Evolutionary conservation across 1,140 invertebrate species (phyloP).

Genomic region (Zaprionus taronus): DNA sequence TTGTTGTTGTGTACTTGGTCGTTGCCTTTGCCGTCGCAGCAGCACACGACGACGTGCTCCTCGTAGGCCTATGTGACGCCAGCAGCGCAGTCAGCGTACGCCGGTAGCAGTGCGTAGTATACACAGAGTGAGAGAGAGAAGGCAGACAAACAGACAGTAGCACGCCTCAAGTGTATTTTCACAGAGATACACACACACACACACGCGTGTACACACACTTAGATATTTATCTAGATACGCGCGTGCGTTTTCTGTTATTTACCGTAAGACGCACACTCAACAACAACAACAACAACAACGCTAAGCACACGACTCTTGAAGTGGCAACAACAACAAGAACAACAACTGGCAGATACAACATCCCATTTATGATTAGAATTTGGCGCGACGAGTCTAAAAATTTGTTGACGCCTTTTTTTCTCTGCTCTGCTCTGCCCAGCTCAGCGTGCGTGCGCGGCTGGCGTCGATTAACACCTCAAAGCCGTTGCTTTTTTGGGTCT

Average conservation of each 20-base stretch:
- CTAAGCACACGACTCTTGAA: slow-evolving; percentile 58
- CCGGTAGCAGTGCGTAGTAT: slow-evolving; percentile 54
- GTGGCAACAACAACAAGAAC: slow-evolving; percentile 28
- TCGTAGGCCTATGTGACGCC: slow-evolving; percentile 38
- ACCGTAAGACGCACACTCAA: slow-evolving; percentile 61
- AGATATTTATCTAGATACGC: slow-evolving; percentile 77
- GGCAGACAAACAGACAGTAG: slow-evolving; percentile 46
- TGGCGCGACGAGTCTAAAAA: slow-evolving; percentile 44
- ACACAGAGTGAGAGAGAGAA: neutral
- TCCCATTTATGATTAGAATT: slow-evolving; percentile 67
- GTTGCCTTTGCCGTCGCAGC: slow-evolving; percentile 41
- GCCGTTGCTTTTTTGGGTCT: slow-evolving; percentile 36
- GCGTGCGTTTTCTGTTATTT: slow-evolving; percentile 53
- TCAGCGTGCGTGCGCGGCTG: neutral
- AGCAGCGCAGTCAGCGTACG: slow-evolving; percentile 38
- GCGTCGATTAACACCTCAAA: slow-evolving; percentile 72
- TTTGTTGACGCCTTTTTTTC: slow-evolving; percentile 64
- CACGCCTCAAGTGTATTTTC: slow-evolving; percentile 77
- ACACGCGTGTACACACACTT: slow-evolving; percentile 8
- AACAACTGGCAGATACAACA: slow-evolving; percentile 30
- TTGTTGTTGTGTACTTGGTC: slow-evolving; percentile 62
- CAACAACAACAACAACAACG: slow-evolving; percentile 40
- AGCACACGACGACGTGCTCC: neutral
- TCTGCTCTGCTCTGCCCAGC: slow-evolving; percentile 16
- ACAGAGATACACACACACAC: slow-evolving; percentile 41